Conservation (phyloP, 2,113 vertebrate species). For the Phrynosoma platyrhinos region DNA sequence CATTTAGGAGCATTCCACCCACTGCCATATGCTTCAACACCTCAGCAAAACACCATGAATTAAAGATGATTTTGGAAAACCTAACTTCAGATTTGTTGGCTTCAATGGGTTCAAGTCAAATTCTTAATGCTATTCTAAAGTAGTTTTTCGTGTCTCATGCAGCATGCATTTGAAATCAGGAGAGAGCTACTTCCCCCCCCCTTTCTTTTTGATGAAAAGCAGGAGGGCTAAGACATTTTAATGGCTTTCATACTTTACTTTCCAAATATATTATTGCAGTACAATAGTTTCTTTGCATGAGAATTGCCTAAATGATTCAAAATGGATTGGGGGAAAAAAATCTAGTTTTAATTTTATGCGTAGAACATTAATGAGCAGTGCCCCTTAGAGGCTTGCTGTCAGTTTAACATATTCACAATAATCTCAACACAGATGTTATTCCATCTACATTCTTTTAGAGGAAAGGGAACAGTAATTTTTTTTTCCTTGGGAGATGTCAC, state of each 20-base stretch:
- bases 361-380: constrained; percentile 81
- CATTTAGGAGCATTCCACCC: neutral
- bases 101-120: constrained; percentile 54
- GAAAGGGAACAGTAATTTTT: constrained; percentile 73
- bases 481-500: constrained; percentile 66
- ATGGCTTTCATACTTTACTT: constrained; percentile 75
- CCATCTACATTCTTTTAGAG: constrained; percentile 76
- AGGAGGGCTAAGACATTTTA: constrained; percentile 78
- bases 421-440: constrained; percentile 81
- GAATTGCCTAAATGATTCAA: constrained; percentile 82
- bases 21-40: neutral
- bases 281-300: constrained; percentile 83
- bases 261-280: constrained; percentile 80
- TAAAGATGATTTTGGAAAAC: constrained; percentile 32
- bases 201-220: constrained; percentile 64
- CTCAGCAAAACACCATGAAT: neutral
- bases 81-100: constrained; percentile 33
- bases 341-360: constrained; percentile 86
- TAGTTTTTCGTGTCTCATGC: constrained; percentile 57
- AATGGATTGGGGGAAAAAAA: constrained; percentile 83
- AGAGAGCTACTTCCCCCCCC: constrained; percentile 36
- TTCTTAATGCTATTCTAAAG: constrained; percentile 58
- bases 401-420: constrained; percentile 81
- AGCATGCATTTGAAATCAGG: constrained; percentile 65
- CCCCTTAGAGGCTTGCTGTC: constrained; percentile 80